Evolutionary conservation across 2,888 invertebrate genomes (phyloP), one percentile per base, ranked within the genome.

Genomic region (Cryptops parisi): DNA sequence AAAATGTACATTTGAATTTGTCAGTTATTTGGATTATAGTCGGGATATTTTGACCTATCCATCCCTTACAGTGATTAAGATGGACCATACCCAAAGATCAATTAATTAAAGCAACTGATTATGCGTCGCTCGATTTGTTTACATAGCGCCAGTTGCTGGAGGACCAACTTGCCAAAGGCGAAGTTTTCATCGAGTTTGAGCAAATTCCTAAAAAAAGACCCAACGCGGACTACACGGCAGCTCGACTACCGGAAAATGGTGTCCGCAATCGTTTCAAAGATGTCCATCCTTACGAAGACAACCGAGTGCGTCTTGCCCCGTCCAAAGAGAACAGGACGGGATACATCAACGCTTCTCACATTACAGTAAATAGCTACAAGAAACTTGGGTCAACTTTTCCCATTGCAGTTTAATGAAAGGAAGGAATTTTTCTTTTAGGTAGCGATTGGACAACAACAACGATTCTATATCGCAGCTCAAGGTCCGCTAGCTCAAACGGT

Each of bases 281-380:
- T 66, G 80, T 86, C 60, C 74, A 91, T 58, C 93, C 93, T 0
- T 94, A 93, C 66, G 91, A 89, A 64, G 87, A 88, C 64, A 91
- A 88, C 67, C 71, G 91, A 49, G 82, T 93, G 33, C 76, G 83
- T 56, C 71, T 93, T 22, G 80, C 81, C n/a, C 84, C 90, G 4
- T 78, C 81, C 9, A 81, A 82, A 63, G 78, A 78, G 61, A 93
- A 94, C 70, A 81, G 82, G 52, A 78, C 78, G 64, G 93, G 93
- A 15, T 94, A 93, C 64, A 84, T 93, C 60, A 93, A 93, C 72
- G 91, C 91, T 1, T 90, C 89, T 2, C 85, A 89, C 64, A 79
- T 93, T 57, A 84, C 15, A 33, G 9, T 33, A 33, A 33, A 33
- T 33, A 33, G 15, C 6, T 6, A 33, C 15, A 9, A 33, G 33